Base-by-base conservation (phyloP, 2,888 invertebrate species). In the Nesidiocoris tenuis region DNA sequence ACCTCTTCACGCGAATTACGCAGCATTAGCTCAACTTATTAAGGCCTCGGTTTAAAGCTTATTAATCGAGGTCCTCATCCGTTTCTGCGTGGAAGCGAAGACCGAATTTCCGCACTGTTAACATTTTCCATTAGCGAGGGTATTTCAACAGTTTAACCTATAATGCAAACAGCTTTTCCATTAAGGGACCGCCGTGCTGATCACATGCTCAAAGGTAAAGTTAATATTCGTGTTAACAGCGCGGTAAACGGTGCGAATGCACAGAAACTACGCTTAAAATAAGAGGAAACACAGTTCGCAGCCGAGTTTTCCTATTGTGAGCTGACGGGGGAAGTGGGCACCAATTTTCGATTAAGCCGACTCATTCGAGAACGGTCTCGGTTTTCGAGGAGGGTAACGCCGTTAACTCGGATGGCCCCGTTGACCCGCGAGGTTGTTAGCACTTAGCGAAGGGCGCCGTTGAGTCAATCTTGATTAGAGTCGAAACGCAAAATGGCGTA, bases 301-400 rank as follows among this genome's bases (percentile, higher is more conserved):
- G 22, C 55, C 56, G 56, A 56, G 67, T 55, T 67, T 67, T 56
- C 67, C 70, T 54, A 70, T 25, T 70, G 70, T 70, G 59, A 39
- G 59, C 70, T 70, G 59, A 70, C 59, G 57, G 21, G 59, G 39
- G 12, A 39, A 39, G 39, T 12, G 39, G 3, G 2, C 59, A 56
- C 70, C 61, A 70, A 70, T 70, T 70, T 70, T 24, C 70, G 57
- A 70, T 70, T 70, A 70, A 19, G 39, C 39, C 39, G 39, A 39
- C 39, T 39, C 39, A 39, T 39, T 39, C 39, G 39, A 39, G 12
- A 39, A 39, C 39, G 39, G 5, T 12, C 39, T 12, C 39, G 39
- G 39, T 39, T 12, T 39, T 12, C 12, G 39, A 39, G n/a, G n/a
- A 39, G 12, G 39, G 39, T 39, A 39, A 3, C 3, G 39, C 39